Evolutionary conservation across 1,140 invertebrate species (phyloP), one percentile per base, ranked within the genome.

Genomic region (Drosophila pruinosa): DNA sequence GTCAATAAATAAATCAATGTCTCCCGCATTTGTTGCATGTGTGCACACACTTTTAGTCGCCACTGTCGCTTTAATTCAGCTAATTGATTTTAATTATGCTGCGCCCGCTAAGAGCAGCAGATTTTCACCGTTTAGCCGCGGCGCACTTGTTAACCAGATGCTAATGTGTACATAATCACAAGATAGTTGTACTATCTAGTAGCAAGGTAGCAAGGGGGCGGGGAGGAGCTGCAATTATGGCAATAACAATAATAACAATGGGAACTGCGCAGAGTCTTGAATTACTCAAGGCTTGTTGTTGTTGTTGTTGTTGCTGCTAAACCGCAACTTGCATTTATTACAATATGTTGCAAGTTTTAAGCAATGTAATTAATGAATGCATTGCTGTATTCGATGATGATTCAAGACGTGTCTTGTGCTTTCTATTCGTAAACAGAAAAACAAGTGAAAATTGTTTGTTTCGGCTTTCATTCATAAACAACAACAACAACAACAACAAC

Each of bases 81-180:
- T 86, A 85, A 85, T 85, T 85, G 76, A 85, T 81, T 78, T 85
- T 74, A 86, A 85, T 85, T 85, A 85, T 81, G 81, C 80, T 86
- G 59, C 56, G 61, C 70, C 57, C 62, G 64, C 73, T 74, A 71
- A 74, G 64, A 86, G 73, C 69, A 41, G 78, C 67, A 77, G 61
- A 81, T 85, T 85, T 85, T 85, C 81, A 86, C 81, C 82, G 74
- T 86, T 85, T 85, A 85, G 63, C 73, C 65, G 81, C 82, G 61
- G 74, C 77, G 81, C 81, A 85, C 81, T 85, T 85, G 81, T 81
- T 85, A 85, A 85, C 81, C 77, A 85, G 81, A 86, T 85, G 81
- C 69, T 85, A 85, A 85, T 85, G 67, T 74, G 52, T 56, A 59
- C 54, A 65, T 75, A 41, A 64, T 72, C 53, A 75, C 26, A 24